A percentile compares a stretch with the other conserved stretches of the same genome.
Evolutionary conservation across 1,140 invertebrate species (phyloP).

Genomic region (Paralvinella palmiformis): DNA sequence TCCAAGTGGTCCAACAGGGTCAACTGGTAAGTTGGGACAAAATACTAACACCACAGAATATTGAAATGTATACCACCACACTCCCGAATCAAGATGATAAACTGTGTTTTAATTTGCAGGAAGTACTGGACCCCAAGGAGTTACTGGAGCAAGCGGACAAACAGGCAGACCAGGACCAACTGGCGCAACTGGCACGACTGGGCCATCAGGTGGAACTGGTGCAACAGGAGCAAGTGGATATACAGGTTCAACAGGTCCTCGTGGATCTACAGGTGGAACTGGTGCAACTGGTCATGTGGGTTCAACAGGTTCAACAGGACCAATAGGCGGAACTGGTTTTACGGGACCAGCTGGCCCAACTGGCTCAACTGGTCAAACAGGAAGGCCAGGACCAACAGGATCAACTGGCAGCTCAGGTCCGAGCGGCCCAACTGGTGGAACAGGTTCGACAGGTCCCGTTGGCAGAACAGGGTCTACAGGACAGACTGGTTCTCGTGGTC

Average conservation of each 20-base stretch:
- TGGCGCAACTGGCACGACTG: conserved; percentile 13
- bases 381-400: conserved; percentile 1
- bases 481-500: conserved; percentile 1
- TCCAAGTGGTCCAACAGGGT: conserved; percentile 3
- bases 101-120: conserved; percentile 7
- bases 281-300: conserved; percentile 11
- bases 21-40: conserved; percentile 12
- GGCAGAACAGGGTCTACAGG: conserved; percentile 1
- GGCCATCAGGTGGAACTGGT: conserved; percentile 12
- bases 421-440: not conserved
- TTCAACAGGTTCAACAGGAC: conserved; percentile 8
- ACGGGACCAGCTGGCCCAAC: conserved; percentile 6
- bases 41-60: not conserved
- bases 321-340: conserved; percentile 11
- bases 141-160: conserved; percentile 4
- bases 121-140: conserved; percentile 12
- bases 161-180: conserved; percentile 3
- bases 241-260: conserved; percentile 5
- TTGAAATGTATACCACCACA: not conserved
- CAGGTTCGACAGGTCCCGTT: not conserved
- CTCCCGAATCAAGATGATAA: not conserved
- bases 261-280: conserved; percentile 10
- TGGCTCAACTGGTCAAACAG: conserved; percentile 6
- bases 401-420: conserved; percentile 8
- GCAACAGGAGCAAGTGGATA: conserved; percentile 1